These are phyloP conservation scores for Tenrec ecaudatus DNA, from an alignment of 2,113 vertebrate species.

Conservation along the genomic window DNA sequence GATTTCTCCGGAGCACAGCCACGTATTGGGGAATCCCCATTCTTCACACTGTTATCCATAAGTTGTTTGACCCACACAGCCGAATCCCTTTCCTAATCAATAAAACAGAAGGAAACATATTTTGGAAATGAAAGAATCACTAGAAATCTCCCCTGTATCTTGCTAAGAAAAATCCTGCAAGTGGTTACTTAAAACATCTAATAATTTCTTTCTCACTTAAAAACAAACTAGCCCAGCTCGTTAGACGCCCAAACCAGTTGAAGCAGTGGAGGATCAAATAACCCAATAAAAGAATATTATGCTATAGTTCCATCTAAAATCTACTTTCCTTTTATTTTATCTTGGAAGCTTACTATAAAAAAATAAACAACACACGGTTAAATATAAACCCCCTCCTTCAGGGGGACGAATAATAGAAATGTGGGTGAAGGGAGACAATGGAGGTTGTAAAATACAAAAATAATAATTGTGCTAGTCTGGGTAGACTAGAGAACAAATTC, in stretches of 20 bases:
- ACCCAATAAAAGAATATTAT: not conserved
- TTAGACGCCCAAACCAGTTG: not conserved
- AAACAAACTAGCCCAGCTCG: not conserved
- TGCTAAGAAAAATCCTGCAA: not conserved
- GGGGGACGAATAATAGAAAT: too few species aligned
- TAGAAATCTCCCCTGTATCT: not conserved
- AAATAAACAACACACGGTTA: too few species aligned
- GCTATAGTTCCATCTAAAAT: not conserved
- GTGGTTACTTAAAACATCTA: constrained; percentile 1
- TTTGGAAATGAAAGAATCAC: not conserved
- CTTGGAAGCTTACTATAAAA: not conserved
- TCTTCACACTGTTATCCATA: not conserved
- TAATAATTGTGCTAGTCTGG: too few species aligned
- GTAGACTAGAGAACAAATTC: too few species aligned
- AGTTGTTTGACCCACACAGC: not conserved
- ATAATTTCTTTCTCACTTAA: not conserved
- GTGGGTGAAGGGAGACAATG: too few species aligned
- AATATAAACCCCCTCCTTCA: too few species aligned
- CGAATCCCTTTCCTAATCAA: not conserved
- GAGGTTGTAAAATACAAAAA: too few species aligned
- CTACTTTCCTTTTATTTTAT: not conserved
- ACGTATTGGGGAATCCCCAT: not conserved
- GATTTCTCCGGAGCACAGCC: too few species aligned
- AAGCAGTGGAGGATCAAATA: not conserved
- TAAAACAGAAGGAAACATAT: too few species aligned